Percentiles rank a stretch among this genome's conserved stretches.
Evolutionary conservation across 2,797 vertebrate genomes (phyloP).

Genomic region (Bufotes viridis): DNA sequence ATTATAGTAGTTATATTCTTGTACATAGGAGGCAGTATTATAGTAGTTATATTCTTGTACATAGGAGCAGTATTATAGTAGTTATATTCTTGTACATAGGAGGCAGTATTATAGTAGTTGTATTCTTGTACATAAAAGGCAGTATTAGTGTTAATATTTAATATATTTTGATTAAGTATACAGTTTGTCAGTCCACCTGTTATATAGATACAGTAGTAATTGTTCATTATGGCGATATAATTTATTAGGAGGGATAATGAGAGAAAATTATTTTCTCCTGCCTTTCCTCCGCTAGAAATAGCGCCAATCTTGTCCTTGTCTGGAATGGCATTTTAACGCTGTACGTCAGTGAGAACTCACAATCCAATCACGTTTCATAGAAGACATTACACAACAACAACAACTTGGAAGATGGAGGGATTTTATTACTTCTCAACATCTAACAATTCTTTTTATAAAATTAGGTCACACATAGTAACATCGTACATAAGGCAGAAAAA

Average conservation of each 20-base stretch:
- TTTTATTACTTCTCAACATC: neutral
- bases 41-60: neutral
- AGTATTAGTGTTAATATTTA: neutral
- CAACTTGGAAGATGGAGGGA: neutral
- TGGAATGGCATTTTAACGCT: no score
- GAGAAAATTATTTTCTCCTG: no score
- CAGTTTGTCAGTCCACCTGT: no score
- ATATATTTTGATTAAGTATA: no score
- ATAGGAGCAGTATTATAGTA: conserved; percentile 9
- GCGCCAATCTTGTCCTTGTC: no score
- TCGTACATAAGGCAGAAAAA: no score
- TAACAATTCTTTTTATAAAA: neutral
- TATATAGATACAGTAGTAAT: no score
- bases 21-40: neutral
- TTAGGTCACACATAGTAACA: neutral
- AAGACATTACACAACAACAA: neutral
- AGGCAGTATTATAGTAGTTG: conserved; percentile 1
- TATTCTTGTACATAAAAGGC: conserved; percentile 1
- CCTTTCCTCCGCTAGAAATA: no score
- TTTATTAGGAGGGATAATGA: no score
- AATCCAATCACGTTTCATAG: neutral
- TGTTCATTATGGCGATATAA: no score
- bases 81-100: neutral
- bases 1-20: neutral
- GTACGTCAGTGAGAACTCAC: neutral